Evolutionary conservation across 2,888 invertebrate species (phyloP).

Genomic region (Monochamus alternatus): DNA sequence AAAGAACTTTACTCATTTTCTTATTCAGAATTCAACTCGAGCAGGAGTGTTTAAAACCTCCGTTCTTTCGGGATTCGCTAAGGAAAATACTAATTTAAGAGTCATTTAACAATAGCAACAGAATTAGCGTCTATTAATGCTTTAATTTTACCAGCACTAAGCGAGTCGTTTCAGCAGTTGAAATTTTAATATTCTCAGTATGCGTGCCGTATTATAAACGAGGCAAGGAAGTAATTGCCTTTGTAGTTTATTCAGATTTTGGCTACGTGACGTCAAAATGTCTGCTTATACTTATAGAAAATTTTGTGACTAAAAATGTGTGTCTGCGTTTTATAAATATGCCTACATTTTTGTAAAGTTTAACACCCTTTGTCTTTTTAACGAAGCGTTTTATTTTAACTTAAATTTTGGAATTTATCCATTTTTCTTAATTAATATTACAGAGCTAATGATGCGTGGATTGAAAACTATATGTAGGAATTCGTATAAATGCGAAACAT

Average conservation of each 20-base stretch:
- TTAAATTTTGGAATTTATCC: no score
- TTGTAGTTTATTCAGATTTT: slow-evolving; percentile 10
- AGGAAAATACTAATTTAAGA: slow-evolving; percentile 22
- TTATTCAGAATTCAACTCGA: slow-evolving; percentile 25
- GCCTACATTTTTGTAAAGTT: no score
- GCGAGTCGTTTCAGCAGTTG: not conserved
- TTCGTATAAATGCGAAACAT: no score
- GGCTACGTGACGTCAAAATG: slow-evolving; percentile 1
- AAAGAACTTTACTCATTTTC: slow-evolving; percentile 24
- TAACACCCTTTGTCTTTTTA: no score
- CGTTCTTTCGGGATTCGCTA: slow-evolving; percentile 19
- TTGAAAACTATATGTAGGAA: no score
- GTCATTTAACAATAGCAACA: slow-evolving; percentile 21
- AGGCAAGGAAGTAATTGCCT: slow-evolving; percentile 1
- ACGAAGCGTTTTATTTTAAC: no score
- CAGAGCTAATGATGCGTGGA: no score
- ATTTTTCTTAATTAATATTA: no score
- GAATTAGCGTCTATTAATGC: slow-evolving; percentile 11
- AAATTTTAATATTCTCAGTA: not conserved
- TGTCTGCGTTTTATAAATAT: no score
- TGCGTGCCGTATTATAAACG: not conserved
- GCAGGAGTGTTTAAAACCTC: slow-evolving; percentile 18
- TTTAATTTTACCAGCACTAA: not conserved
- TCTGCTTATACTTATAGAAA: not conserved
- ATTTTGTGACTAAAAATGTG: not conserved